Base-by-base conservation (phyloP, 2,113 vertebrate species). In the Ctenomys sociabilis region DNA sequence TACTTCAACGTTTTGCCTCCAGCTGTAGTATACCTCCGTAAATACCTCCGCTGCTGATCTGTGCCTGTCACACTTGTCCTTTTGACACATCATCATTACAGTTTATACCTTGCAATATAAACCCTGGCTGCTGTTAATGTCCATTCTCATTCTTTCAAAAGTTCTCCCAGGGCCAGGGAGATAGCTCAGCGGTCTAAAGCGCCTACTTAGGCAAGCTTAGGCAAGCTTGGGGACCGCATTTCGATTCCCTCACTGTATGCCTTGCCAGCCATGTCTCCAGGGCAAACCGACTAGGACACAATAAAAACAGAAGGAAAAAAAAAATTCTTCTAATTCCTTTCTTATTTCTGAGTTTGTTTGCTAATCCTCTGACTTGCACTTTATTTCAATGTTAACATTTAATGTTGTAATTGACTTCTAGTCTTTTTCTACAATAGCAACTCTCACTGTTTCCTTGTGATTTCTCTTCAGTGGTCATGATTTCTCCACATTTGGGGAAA, bases 31-130 rank as follows among this genome's bases (percentile, higher is more conserved):
- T 24, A 85, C 73, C 40, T 92, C 64, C 43, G 21, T 78, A 88
- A 96, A 93, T 90, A 91, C 78, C 32, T 91, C 45, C 40, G 59
- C 84, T 40, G 37, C 54, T 59, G 64, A 88, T 80, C 26, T 83
- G 59, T 85, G 72, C 32, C 61, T 92, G 90, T 92, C 94, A 95
- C 30, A 90, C 14, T n/a, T 96, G 94, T 95, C 94, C 91, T 95
- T 94, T 78, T 89, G 81, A 80, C 61, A 88, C 45, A 90, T 54
- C 37, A 87, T 73, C 82, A 75, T 95, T 92, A 52, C 0, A 54
- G 45, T 75, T 57, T 61, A 6, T 49, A 87, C 94, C 35, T 77
- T 87, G 17, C 21, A 68, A 0, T 70, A 43, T 90, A 37, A 92
- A 95, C 77, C 4, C 30, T 86, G 24, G 7, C 81, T 90, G 57